Conservation (phyloP, 1,140 invertebrate species). For the Dreissena polymorpha region DNA sequence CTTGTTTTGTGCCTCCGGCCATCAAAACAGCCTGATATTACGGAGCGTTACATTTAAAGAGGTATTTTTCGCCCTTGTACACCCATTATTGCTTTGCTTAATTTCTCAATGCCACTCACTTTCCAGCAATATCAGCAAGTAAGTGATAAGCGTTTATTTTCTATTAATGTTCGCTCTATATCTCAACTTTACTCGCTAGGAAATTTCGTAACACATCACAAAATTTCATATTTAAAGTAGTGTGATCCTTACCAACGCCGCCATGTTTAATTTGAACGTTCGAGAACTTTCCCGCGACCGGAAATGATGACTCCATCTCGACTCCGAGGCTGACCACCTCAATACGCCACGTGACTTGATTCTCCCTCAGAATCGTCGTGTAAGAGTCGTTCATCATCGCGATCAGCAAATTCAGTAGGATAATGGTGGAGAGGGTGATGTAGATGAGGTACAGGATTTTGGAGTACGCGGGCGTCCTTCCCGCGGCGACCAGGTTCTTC, state of each 20-base stretch:
- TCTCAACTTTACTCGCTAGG: too few relatives aligned
- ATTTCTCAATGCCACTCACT: too few relatives aligned
- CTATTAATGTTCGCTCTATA: too few relatives aligned
- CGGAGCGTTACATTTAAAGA: too few relatives aligned
- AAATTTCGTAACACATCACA: too few relatives aligned
- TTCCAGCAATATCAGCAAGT: too few relatives aligned
- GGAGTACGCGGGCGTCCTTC: conserved; percentile 47
- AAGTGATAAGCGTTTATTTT: too few relatives aligned
- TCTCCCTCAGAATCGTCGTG: conserved; percentile 59
- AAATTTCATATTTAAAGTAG: too few relatives aligned
- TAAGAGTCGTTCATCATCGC: conserved; percentile 79
- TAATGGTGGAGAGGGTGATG: conserved; percentile 70
- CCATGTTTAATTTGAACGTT: conserved; percentile 12
- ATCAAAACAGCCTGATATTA: too few relatives aligned
- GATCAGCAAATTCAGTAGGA: conserved; percentile 75
- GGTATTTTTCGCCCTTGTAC: too few relatives aligned
- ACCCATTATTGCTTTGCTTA: too few relatives aligned
- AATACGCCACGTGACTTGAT: conserved; percentile 69
- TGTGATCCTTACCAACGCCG: neutral
- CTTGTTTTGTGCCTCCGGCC: too few relatives aligned
- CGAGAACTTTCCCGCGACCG: conserved; percentile 32
- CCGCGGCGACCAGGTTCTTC: conserved; percentile 57
- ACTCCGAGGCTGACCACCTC: conserved; percentile 72
- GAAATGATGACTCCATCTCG: conserved; percentile 67
- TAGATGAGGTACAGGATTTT: conserved; percentile 72